Conservation (phyloP, 2,888 invertebrate species). For the Steinernema scapterisci region DNA sequence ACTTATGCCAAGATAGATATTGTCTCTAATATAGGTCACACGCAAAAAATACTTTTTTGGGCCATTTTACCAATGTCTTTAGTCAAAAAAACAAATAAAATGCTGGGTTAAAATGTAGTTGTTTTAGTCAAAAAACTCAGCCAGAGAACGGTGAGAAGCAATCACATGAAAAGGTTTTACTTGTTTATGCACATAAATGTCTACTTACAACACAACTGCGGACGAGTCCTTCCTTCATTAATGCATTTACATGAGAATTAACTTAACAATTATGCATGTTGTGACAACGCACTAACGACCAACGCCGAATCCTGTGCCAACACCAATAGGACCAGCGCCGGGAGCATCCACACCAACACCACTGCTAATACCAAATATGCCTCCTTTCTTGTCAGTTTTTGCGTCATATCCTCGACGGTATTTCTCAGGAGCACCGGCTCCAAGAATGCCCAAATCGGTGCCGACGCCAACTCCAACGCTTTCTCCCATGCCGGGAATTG, state of each 20-base stretch:
- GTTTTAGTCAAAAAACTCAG: too few relatives aligned
- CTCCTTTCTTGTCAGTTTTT: constrained; percentile 51
- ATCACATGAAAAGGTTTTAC: not conserved
- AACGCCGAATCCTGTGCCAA: constrained; percentile 53
- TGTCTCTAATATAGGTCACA: too few relatives aligned
- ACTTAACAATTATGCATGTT: not conserved
- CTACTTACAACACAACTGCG: not conserved
- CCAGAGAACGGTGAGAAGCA: too few relatives aligned
- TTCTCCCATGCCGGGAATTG: constrained; percentile 59
- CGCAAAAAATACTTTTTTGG: too few relatives aligned
- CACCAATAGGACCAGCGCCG: constrained; percentile 55
- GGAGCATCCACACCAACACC: constrained; percentile 54
- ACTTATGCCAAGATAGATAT: too few relatives aligned
- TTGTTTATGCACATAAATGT: not conserved
- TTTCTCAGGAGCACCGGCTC: constrained; percentile 53
- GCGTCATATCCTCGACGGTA: constrained; percentile 56
- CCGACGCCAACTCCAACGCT: constrained; percentile 55
- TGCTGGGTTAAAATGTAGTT: too few relatives aligned
- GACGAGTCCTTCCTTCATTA: not conserved
- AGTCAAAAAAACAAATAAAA: too few relatives aligned
- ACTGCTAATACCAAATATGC: constrained; percentile 53
- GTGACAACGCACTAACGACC: constrained; percentile 35
- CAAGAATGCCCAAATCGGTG: constrained; percentile 52
- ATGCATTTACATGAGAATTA: not conserved
- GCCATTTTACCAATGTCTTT: too few relatives aligned